Conservation (phyloP, 2,113 vertebrate species). For the Budorcas taxicolor region DNA sequence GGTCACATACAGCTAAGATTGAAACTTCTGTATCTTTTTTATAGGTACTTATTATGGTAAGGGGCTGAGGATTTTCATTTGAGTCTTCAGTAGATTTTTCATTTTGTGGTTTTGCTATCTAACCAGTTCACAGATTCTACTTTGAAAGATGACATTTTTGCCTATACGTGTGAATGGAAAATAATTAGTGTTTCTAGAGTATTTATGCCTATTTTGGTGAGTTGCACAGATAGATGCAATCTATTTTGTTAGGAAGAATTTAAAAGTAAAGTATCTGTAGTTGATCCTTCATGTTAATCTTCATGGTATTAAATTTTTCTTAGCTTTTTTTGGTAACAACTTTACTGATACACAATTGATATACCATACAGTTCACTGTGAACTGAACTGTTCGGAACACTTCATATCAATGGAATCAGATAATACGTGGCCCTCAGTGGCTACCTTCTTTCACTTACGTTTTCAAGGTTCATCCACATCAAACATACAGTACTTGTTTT, state of each 20-base stretch:
- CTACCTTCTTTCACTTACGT: neutral
- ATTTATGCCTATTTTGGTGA: neutral
- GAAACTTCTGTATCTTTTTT: neutral
- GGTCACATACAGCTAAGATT: neutral
- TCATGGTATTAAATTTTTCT: neutral
- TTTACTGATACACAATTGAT: neutral
- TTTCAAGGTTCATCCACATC: neutral
- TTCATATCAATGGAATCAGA: neutral
- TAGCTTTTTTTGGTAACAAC: neutral
- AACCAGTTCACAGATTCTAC: neutral
- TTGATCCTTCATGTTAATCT: neutral
- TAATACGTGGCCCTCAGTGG: neutral
- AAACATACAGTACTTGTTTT: neutral
- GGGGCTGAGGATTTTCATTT: neutral
- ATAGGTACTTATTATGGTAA: neutral
- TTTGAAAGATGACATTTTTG: neutral
- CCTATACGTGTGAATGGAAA: neutral
- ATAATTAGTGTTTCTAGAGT: neutral
- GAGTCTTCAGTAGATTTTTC: neutral
- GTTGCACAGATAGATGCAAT: neutral
- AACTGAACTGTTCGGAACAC: neutral
- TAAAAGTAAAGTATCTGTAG: neutral
- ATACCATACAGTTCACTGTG: neutral
- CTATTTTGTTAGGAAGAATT: neutral
- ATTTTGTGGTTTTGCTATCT: conserved; percentile 2